Evolutionary conservation across 2,888 invertebrate genomes (phyloP).

Genomic region (Sminthurinus aureus): DNA sequence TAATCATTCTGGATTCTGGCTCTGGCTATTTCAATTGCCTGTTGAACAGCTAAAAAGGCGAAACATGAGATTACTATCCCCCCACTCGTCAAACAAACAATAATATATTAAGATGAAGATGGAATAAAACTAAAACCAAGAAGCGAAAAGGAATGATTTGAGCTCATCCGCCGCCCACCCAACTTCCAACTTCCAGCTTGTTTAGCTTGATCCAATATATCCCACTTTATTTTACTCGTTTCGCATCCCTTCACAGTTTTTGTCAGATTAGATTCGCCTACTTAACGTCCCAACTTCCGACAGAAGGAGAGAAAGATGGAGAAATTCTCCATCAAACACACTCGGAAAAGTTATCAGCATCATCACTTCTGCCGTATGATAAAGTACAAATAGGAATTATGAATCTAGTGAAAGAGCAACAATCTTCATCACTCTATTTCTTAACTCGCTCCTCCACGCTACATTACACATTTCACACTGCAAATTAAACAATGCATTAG

Average conservation of each 20-base stretch:
- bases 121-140: too few species aligned
- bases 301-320: background rate
- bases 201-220: background rate
- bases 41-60: background rate
- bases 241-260: background rate
- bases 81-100: background rate
- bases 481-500: constrained; percentile 21
- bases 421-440: background rate
- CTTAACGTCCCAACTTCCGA: constrained; percentile 5
- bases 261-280: constrained; percentile 10
- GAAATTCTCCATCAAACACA: background rate
- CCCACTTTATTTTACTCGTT: background rate
- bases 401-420: constrained; percentile 6
- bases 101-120: background rate
- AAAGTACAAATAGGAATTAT: background rate
- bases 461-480: constrained; percentile 30
- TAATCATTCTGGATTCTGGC: background rate
- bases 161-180: too few species aligned
- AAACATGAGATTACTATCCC: constrained; percentile 8
- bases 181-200: too few species aligned
- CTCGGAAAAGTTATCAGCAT: background rate
- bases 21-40: too few species aligned
- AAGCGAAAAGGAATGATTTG: too few species aligned
- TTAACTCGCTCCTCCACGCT: constrained; percentile 11
- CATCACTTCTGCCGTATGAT: too few species aligned